Conservation (phyloP, 2,888 invertebrate genomes). For the Drosophila neonasuta region DNA sequence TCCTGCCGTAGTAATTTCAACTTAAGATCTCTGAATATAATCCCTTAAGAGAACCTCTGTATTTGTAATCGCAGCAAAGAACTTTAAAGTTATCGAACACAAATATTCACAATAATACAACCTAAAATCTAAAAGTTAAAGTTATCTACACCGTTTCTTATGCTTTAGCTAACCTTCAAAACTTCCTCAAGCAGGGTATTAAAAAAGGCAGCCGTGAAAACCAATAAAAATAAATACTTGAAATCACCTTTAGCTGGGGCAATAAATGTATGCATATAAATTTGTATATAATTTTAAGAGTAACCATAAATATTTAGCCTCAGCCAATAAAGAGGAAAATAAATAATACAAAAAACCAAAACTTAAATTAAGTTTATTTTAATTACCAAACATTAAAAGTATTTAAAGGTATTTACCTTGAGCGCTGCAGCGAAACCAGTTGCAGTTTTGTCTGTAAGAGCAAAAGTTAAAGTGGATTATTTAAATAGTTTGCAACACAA, state of each 20-base stretch:
- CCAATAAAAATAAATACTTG: conserved; percentile 1
- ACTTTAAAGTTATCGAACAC: too few relatives aligned
- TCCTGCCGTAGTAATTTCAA: too few relatives aligned
- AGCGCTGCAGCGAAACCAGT: conserved; percentile 2
- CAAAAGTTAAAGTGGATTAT: neutral
- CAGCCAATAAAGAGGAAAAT: neutral
- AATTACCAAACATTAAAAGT: neutral
- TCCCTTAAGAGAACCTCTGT: too few relatives aligned
- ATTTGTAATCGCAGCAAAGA: too few relatives aligned
- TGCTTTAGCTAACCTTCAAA: neutral
- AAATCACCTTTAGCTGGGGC: neutral
- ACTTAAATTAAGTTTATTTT: neutral
- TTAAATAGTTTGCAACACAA: neutral
- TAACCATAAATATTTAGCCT: neutral
- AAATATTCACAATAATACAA: too few relatives aligned
- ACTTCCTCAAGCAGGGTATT: neutral
- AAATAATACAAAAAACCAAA: neutral
- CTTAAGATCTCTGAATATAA: too few relatives aligned
- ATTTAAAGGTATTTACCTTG: conserved; percentile 10
- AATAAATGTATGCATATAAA: conserved; percentile 1
- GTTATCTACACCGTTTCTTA: too few relatives aligned
- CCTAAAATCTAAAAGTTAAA: too few relatives aligned
- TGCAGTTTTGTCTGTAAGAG: conserved; percentile 6
- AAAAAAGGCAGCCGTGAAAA: neutral
- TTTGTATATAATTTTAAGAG: conserved; percentile 1